Evolutionary conservation across 2,113 vertebrate species (phyloP).

Genomic region (Callionymus lyra): DNA sequence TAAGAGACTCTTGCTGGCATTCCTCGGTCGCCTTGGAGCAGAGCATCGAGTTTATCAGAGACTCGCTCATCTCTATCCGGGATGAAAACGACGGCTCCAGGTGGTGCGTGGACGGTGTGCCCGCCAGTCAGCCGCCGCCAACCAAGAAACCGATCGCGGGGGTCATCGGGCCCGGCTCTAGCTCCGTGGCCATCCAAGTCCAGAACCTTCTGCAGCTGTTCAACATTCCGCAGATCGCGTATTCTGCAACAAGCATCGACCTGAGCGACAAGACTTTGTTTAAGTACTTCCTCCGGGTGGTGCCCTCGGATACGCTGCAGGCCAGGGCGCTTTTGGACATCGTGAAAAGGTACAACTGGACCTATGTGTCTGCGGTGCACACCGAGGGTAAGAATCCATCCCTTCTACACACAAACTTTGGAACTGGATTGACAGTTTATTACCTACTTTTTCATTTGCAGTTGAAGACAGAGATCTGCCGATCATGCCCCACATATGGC

Average conservation of each 20-base stretch:
- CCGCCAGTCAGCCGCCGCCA: slow-evolving; percentile 64
- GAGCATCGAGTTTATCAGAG: slow-evolving; percentile 93
- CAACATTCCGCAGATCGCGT: slow-evolving; percentile 93
- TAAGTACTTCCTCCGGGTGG: slow-evolving; percentile 91
- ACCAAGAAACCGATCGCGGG: slow-evolving; percentile 88
- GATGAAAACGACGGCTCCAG: slow-evolving; percentile 81
- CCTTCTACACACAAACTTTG: too few relatives aligned
- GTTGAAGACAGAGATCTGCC: too few relatives aligned
- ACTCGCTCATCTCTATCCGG: slow-evolving; percentile 89
- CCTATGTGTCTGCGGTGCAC: slow-evolving; percentile 90
- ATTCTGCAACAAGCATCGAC: slow-evolving; percentile 90
- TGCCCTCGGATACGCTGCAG: slow-evolving; percentile 88
- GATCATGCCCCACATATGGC: too few relatives aligned
- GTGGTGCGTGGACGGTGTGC: slow-evolving; percentile 79
- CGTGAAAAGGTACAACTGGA: slow-evolving; percentile 93
- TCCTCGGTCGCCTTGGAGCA: slow-evolving; percentile 91
- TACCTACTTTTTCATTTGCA: too few relatives aligned
- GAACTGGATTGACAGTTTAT: too few relatives aligned
- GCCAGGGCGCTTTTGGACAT: slow-evolving; percentile 89
- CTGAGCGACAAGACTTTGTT: slow-evolving; percentile 91
- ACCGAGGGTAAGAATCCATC: slow-evolving; percentile 79
- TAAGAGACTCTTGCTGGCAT: slow-evolving; percentile 93
- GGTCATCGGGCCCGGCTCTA: slow-evolving; percentile 93
- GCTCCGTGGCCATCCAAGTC: slow-evolving; percentile 93
- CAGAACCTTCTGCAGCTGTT: slow-evolving; percentile 93